phyloP scores from a whole-genome alignment of 2,888 invertebrate species.

The Troilus luridus region DNA sequence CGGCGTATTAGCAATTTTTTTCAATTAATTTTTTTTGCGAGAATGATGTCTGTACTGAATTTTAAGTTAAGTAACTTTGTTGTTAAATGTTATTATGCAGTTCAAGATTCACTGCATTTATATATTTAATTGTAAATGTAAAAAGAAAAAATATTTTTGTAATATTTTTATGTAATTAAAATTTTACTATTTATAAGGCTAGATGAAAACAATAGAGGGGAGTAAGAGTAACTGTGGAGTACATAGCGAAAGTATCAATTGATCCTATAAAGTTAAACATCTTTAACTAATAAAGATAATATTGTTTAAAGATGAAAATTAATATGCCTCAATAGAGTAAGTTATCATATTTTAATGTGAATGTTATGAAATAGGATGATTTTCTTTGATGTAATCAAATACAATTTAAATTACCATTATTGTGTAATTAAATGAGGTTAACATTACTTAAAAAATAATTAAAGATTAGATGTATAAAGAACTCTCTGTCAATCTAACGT shows the following conservation, averaged over 20 bases:
- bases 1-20: conserved; percentile 68
- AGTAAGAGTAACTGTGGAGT: conserved; percentile 18
- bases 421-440: not conserved
- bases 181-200: not conserved
- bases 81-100: conserved; percentile 5
- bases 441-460: not conserved
- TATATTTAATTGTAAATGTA: not conserved
- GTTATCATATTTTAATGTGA: not conserved
- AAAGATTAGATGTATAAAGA: not conserved
- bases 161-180: not conserved
- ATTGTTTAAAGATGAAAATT: not conserved
- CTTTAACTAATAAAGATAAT: not conserved
- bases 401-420: conserved; percentile 1
- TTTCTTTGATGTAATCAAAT: not conserved
- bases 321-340: not conserved
- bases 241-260: not conserved
- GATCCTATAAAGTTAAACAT: not conserved
- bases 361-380: not conserved
- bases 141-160: conserved; percentile 11
- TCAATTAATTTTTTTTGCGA: not conserved
- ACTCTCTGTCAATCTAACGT: too few species aligned
- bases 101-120: conserved; percentile 12
- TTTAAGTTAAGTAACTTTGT: conserved; percentile 31
- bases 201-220: not conserved
- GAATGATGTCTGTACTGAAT: not conserved